phyloP scores from a whole-genome alignment of 2,113 vertebrate species.

The Syngnathus typhle region DNA sequence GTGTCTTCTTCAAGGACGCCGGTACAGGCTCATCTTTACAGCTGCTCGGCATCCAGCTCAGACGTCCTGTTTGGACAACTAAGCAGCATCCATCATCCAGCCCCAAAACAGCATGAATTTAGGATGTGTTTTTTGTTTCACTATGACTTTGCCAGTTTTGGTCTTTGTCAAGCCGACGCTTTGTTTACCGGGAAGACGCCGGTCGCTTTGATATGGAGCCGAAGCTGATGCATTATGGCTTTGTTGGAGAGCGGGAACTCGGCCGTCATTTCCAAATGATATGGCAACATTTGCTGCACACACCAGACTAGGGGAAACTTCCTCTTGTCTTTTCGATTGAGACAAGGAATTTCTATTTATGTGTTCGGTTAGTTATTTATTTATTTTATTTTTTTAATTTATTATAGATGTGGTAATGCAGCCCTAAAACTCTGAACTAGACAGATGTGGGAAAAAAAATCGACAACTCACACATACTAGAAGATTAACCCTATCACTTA shows the following conservation, averaged over 20 bases:
- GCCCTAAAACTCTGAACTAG: too few relatives aligned
- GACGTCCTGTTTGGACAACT: slow-evolving; percentile 43
- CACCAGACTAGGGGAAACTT: not conserved
- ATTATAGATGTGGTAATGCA: too few relatives aligned
- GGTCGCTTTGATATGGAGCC: slow-evolving; percentile 45
- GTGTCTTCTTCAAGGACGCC: slow-evolving; percentile 51
- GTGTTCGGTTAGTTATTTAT: too few relatives aligned
- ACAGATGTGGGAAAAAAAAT: too few relatives aligned
- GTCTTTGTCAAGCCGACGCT: slow-evolving; percentile 41
- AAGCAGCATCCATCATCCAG: slow-evolving; percentile 60
- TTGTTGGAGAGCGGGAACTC: slow-evolving; percentile 44
- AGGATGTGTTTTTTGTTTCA: slow-evolving; percentile 4
- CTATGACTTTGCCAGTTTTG: slow-evolving; percentile 33
- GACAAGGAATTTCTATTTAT: not conserved
- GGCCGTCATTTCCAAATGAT: slow-evolving; percentile 44
- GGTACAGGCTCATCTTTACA: slow-evolving; percentile 28
- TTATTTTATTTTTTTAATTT: too few relatives aligned
- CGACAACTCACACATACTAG: too few relatives aligned
- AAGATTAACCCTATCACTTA: too few relatives aligned
- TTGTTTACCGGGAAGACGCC: slow-evolving; percentile 24
- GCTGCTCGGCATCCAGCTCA: slow-evolving; percentile 48
- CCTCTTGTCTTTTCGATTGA: not conserved
- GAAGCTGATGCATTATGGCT: slow-evolving; percentile 37
- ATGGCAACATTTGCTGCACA: slow-evolving; percentile 27
- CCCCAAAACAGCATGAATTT: slow-evolving; percentile 38